A percentile compares a stretch with the other conserved stretches of the same genome.
Conservation (phyloP, 2,797 vertebrate species). For the Xenentodon cancila region DNA sequence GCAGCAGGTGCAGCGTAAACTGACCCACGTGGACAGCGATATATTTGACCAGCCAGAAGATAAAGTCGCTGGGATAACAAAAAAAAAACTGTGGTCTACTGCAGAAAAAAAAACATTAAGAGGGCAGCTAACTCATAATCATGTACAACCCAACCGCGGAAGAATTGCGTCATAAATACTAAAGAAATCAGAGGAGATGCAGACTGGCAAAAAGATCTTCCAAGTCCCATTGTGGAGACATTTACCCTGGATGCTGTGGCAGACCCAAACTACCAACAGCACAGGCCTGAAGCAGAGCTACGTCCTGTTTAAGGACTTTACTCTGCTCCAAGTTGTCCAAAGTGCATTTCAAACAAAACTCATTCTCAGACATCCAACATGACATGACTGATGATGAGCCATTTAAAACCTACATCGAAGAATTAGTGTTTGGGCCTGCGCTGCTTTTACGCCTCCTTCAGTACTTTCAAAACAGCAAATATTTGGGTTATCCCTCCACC, state of each 20-base stretch:
- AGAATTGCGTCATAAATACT: slow-evolving; percentile 52
- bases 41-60: slow-evolving; percentile 8
- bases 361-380: not conserved
- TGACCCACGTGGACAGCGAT: slow-evolving; percentile 33
- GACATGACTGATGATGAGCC: too few relatives aligned
- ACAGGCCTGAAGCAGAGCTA: not conserved
- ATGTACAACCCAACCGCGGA: slow-evolving; percentile 30
- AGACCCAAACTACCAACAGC: slow-evolving; percentile 8
- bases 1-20: slow-evolving; percentile 29
- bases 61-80: slow-evolving; percentile 39
- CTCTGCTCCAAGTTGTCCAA: not conserved
- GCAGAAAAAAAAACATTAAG: slow-evolving; percentile 30
- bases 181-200: slow-evolving; percentile 67
- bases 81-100: slow-evolving; percentile 27
- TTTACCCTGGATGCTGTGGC: slow-evolving; percentile 20
- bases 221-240: slow-evolving; percentile 48
- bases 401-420: too few relatives aligned
- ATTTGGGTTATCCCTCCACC: slow-evolving; percentile 51
- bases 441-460: not conserved
- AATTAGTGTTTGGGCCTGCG: slow-evolving; percentile 5
- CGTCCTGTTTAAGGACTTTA: not conserved
- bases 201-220: slow-evolving; percentile 63
- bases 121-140: slow-evolving; percentile 28
- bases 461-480: slow-evolving; percentile 50
- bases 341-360: not conserved